Base-by-base conservation (phyloP, 1,140 invertebrate genomes). In the Dendroctonus valens region DNA sequence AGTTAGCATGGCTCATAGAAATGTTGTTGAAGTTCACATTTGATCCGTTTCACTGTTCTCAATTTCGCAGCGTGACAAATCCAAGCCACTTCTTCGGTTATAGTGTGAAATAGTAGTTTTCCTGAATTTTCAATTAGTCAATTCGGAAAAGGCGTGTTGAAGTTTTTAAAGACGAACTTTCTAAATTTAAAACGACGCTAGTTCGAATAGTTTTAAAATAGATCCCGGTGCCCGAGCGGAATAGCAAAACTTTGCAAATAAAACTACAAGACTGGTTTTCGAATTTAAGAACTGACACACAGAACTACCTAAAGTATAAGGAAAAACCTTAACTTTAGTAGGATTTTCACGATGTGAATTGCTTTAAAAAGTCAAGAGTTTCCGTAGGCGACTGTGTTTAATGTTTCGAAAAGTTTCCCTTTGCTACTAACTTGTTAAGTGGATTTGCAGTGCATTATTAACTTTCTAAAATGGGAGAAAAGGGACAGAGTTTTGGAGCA, bases 161-260 rank as follows among this genome's bases (percentile, higher is more conserved):
- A 52, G 60, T 59, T 59, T 59, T 59, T 46, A 62, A 54, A 52
- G 39, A 52, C 60, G 39, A 39, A 62, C 44, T 64, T 64, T 64
- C 52, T 64, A 64, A 64, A 64, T 64, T 64, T 64, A 55, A 64
- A 64, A 57, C 61, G 53, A 61, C 59, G 59, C 48, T 52, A 52
- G 59, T 52, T 61, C 38, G 39, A 55, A 64, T 64, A 64, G 61
- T 64, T 64, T 64, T 64, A 57, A 64, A 64, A 64, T 57, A 64
- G 61, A 64, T 57, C 44, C 14, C 26, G 8, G 41, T 49, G 15
- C 55, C 26, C n/a, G 8, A 38, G 53, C 39, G n/a, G 41, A 38
- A 53, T 38, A 39, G 15, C 8, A 42, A 64, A 64, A 50, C 46
- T 64, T 55, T 64, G 52, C 61, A 64, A 64, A 64, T 64, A 55